Base-by-base conservation (phyloP, 2,113 vertebrate genomes). In the Mellivora capensis region DNA sequence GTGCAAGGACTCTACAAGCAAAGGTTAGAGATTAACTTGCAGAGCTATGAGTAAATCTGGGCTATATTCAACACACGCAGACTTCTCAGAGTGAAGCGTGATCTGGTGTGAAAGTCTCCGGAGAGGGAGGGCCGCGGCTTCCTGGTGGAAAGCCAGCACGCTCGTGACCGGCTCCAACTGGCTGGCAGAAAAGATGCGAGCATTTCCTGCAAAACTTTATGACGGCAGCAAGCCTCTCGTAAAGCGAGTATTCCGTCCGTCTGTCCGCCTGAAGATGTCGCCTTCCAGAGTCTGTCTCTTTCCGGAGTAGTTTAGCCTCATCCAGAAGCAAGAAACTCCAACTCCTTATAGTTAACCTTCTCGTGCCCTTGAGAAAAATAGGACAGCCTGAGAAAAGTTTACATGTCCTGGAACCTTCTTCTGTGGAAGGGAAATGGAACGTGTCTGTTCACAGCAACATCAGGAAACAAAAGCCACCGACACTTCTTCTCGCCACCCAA, bases 401-500 rank as follows among this genome's bases (percentile, higher is more conserved):
- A 44, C 7, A 10, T 44, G 69, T 23, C 57, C 59, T 3, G 3
- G 17, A 44, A 67, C 23, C 57, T 42, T 47, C 47, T 37, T n/a
- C 7, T 3, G 7, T 15, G 10, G n/a, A 61, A 52, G 79, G 10
- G 17, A 37, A 9, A 6, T 6, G 21, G 61, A 61, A 21, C 27
- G 2, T 7, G 2, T 18, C n/a, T 1, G 1, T 8, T 47, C 52
- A 18, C 4, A 37, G 59, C 61, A 71, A 7, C 3, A 34, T 34
- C 49, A 14, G 31, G n/a, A 79, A 13, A 18, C 39, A 25, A 71
- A 62, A 64, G 37, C 14, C 1, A 12, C 6, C 44, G 59, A 1
- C 8, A 0, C 23, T 29, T 42, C 29, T 14, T 2, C 15, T 3
- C 6, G 1, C 31, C 34, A 1, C 29, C 3, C 39, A 13, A 42